phyloP scores from a whole-genome alignment of 1,140 invertebrate species.

The Drosophila aff. region DNA sequence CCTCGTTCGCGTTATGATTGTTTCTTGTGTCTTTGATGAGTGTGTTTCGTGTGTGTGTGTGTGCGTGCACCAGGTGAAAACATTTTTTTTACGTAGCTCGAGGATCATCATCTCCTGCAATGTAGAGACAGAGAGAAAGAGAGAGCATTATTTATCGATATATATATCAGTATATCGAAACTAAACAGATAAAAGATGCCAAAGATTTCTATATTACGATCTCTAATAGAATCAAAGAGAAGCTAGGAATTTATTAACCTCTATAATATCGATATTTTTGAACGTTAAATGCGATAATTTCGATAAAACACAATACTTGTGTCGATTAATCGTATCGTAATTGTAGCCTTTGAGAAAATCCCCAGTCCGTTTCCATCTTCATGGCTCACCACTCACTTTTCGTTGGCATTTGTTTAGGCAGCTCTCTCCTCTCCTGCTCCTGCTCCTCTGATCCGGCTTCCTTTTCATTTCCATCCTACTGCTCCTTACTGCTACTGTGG shows the following conservation, averaged over 20 bases:
- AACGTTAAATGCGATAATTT: not conserved
- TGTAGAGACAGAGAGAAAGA: slow-evolving; percentile 12
- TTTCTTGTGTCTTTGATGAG: slow-evolving; percentile 2
- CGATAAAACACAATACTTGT: not conserved
- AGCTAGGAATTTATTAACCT: not conserved
- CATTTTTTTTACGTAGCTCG: slow-evolving; percentile 17
- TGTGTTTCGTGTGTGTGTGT: slow-evolving; percentile 1
- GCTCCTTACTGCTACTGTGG: slow-evolving; percentile 35
- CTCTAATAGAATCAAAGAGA: not conserved
- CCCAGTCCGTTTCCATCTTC: not conserved
- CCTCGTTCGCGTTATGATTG: not conserved
- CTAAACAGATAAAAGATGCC: not conserved
- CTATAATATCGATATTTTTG: not conserved
- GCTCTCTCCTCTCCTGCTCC: not conserved
- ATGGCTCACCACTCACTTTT: slow-evolving; percentile 27
- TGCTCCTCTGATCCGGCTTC: not conserved
- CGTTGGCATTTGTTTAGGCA: slow-evolving; percentile 35
- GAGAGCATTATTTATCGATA: not conserved
- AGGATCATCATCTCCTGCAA: slow-evolving; percentile 50
- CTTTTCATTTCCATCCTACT: not conserved
- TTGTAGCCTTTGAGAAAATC: not conserved
- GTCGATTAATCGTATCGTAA: not conserved
- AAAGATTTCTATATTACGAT: not conserved
- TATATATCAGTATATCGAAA: not conserved
- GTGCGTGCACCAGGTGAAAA: slow-evolving; percentile 9